Evolutionary conservation across 2,888 invertebrate species (phyloP), one percentile per base, ranked within the genome.

Genomic region (Drymonia ruficornis): DNA sequence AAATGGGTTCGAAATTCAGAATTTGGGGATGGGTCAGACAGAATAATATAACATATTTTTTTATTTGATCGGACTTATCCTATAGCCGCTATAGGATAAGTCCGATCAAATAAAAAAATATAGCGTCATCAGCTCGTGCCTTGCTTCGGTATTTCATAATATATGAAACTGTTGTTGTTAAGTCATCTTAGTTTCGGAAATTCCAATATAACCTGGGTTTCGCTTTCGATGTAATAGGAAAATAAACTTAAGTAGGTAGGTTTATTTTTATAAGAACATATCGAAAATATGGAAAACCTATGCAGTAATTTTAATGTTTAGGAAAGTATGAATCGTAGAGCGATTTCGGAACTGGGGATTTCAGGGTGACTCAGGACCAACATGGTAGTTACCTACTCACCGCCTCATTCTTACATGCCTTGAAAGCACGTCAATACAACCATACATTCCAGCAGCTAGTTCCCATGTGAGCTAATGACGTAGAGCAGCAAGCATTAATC

Each of bases 141-240:
- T n/a, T n/a, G n/a, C n/a, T 40, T 40, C 23, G 15, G 15, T 40
- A 40, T 58, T 55, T 55, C 47, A 50, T 52, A 55, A 54, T 31
- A 23, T 42, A 13, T 51, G 42, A 42, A 46, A 49, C 51, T 42
- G 16, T 28, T 45, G 36, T 38, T 47, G 43, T 44, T 18, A 52
- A 34, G 49, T 9, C 15, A 47, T 23, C 40, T 53, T 15, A 52
- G 8, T 43, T 53, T 53, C 31, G 62, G 62, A 55, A 59, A 55
- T 57, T 55, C 56, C 59, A 18, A 1, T 7, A 8, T 18, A 44
- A 12, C 13, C 16, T 46, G 18, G 47, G 44, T 56, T 54, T 56
- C 53, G 50, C 38, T 52, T 28, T 34, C 15, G 5, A 28, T 11
- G 42, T 52, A 54, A 46, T 48, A 59, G 54, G 53, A 55, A 61